Evolutionary conservation across 2,888 invertebrate genomes (phyloP), one percentile per base, ranked within the genome.

Genomic region (Drosophila neotestacea): DNA sequence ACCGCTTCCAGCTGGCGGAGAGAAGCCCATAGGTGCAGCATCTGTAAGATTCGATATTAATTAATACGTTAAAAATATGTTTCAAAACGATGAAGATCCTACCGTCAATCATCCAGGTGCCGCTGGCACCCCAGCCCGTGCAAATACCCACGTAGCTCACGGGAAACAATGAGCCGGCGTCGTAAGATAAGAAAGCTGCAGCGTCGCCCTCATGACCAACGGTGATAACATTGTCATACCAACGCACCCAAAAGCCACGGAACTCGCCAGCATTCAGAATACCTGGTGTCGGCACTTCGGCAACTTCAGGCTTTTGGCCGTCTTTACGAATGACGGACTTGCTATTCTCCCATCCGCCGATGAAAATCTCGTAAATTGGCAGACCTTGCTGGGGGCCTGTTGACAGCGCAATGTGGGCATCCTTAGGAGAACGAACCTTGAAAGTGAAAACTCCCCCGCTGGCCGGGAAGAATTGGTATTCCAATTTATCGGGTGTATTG

Each of bases 261-360:
- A 94, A 96, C 91, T 97, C 96, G 42, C 95, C 95, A 6, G 93
- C 94, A 90, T 94, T 95, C 77, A 97, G 92, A 80, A 97, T 95
- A 65, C 94, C 94, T 0, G 96, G 96, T 0, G 97, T 97, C 34
- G 95, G 94, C 5, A 93, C 94, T 91, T 95, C 95, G 10, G 94
- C 95, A 73, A 95, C 95, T 59, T 96, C 96, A 4, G 97, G 96
- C 92, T 96, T 95, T 70, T 94, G 93, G 90, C 94, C 94, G 93
- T 97, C 96, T 90, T 95, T 95, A 66, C 97, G 95, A 90, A 97
- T 96, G 0, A 96, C 96, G 36, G 96, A 96, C 93, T 96, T 97
- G 73, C 94, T 93, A 92, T 98, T 97, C 28, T 94, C 94, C 98
- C 97, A 98, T 34, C 97, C 97, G 32, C 98, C 98, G 85, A 98